Evolutionary conservation across 2,797 vertebrate species (phyloP).

Genomic region (Diplodus puntazzo): DNA sequence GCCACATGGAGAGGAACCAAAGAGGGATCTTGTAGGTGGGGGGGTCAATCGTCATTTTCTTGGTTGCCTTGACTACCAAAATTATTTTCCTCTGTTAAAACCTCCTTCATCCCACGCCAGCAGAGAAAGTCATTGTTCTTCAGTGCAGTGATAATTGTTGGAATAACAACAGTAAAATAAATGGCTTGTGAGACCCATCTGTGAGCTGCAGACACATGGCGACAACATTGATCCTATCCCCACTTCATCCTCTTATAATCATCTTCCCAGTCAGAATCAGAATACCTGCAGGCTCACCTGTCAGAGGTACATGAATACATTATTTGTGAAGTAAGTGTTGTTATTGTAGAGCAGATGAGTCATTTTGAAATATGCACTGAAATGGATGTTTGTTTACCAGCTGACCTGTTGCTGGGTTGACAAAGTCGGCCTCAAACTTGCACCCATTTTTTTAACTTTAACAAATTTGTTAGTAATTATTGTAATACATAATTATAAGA

Average conservation of each 20-base stretch:
- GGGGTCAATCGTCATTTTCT: conserved; percentile 11
- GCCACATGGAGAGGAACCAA: conserved; percentile 11
- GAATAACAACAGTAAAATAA: conserved; percentile 46
- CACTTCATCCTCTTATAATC: conserved; percentile 1
- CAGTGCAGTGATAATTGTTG: conserved; percentile 56
- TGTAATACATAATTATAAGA: not conserved
- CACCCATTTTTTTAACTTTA: not conserved
- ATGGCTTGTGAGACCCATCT: conserved; percentile 22
- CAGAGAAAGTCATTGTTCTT: conserved; percentile 48
- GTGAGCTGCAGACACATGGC: conserved; percentile 1
- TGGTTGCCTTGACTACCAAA: conserved; percentile 37
- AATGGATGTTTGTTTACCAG: too few relatives aligned
- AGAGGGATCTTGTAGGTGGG: not conserved
- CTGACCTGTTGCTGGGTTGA: too few relatives aligned
- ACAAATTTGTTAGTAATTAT: too few relatives aligned
- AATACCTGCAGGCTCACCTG: not conserved
- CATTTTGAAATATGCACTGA: too few relatives aligned
- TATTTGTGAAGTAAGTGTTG: not conserved
- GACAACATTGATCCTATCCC: conserved; percentile 3
- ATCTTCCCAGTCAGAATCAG: not conserved
- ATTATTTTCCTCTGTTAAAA: conserved; percentile 37
- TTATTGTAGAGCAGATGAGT: not conserved
- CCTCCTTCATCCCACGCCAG: conserved; percentile 1
- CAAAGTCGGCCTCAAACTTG: too few relatives aligned
- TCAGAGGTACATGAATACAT: not conserved